Conservation (phyloP, 2,113 vertebrate genomes). For the Azemiops feae region DNA sequence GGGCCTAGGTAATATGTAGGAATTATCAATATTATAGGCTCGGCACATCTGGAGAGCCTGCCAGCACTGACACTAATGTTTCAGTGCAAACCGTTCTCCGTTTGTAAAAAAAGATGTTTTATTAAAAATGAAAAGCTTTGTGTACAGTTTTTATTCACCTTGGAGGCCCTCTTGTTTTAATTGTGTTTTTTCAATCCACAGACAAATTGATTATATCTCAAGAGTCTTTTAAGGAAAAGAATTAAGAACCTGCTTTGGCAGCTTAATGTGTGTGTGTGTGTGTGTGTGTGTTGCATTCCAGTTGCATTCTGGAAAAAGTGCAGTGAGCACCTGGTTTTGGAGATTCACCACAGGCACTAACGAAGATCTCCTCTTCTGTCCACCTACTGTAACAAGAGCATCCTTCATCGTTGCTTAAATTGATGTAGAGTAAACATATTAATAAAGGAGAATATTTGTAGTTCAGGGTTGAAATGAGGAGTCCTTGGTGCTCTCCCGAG, state of each 20-base stretch:
- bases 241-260: no score
- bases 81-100: not conserved
- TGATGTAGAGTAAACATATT: not conserved
- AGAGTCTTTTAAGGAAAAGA: no score
- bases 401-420: not conserved
- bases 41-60: not conserved
- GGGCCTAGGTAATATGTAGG: not conserved
- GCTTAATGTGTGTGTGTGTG: no score
- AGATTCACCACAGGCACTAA: not conserved
- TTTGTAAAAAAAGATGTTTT: not conserved
- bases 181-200: not conserved
- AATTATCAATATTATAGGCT: not conserved
- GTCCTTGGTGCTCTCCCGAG: no score
- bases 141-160: not conserved
- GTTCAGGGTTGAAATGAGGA: no score
- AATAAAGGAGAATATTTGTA: no score
- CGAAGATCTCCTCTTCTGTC: not conserved
- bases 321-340: not conserved
- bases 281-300: no score
- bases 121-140: not conserved
- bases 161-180: not conserved
- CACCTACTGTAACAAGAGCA: not conserved
- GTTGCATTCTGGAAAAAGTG: not conserved
- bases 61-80: not conserved
- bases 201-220: not conserved